These are phyloP conservation scores for Chelonus insularis DNA, from an alignment of 1,140 invertebrate species.

Conservation along the genomic window DNA sequence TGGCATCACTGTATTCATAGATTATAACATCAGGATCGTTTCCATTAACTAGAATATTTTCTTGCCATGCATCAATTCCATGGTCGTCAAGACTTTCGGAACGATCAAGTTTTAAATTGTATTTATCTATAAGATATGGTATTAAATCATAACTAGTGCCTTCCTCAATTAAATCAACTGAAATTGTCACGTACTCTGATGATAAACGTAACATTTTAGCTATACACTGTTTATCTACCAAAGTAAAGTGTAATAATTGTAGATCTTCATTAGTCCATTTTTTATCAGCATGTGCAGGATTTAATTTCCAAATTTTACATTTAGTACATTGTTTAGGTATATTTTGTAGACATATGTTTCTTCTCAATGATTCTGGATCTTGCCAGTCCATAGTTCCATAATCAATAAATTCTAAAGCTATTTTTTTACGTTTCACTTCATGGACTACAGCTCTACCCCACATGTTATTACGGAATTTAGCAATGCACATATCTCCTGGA, in stretches of 20 bases:
- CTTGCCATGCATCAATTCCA: no score
- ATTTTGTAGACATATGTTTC: conserved; percentile 62
- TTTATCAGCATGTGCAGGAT: conserved; percentile 29
- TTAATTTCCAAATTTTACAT: conserved; percentile 49
- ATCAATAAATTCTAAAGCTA: conserved; percentile 56
- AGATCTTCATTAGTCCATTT: conserved; percentile 42
- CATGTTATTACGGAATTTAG: conserved; percentile 18
- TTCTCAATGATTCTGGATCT: conserved; percentile 59
- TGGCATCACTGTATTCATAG: no score
- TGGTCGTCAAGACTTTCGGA: no score
- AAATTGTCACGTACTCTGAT: conserved; percentile 20
- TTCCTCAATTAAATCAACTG: neutral
- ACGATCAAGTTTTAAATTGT: no score
- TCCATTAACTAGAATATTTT: no score
- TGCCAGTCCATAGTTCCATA: conserved; percentile 59
- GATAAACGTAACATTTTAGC: conserved; percentile 31
- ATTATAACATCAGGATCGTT: no score
- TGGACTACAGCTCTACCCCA: conserved; percentile 8
- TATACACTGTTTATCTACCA: conserved; percentile 41
- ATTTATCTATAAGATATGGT: no score
- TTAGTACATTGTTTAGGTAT: conserved; percentile 61
- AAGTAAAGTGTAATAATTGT: conserved; percentile 45
- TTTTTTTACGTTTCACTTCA: neutral
- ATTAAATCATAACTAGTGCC: no score
- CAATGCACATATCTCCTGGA: conserved; percentile 15